These are phyloP conservation scores for Mugil cephalus DNA, from an alignment of 2,113 vertebrate species.

Conservation along the genomic window DNA sequence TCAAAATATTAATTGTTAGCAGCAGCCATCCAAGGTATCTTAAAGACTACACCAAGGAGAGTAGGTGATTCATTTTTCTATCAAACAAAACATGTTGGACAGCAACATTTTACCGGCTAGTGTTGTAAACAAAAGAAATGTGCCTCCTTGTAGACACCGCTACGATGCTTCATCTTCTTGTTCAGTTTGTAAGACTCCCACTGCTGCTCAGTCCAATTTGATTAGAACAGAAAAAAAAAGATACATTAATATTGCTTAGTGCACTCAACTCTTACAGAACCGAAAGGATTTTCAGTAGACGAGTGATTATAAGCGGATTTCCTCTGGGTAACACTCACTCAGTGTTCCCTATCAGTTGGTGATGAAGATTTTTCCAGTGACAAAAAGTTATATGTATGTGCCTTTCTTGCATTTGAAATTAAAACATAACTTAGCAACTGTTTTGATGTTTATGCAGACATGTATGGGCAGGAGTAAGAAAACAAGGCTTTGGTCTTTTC, in stretches of 20 bases:
- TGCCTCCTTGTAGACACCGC: constrained; percentile 6
- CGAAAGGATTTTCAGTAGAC: constrained; percentile 20
- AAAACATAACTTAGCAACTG: no score
- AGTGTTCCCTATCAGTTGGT: constrained; percentile 1
- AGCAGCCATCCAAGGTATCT: neutral
- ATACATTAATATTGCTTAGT: constrained; percentile 54
- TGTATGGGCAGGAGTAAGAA: no score
- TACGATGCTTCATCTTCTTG: constrained; percentile 41
- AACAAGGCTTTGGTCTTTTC: no score
- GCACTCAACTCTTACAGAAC: constrained; percentile 14
- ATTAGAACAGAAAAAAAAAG: constrained; percentile 45
- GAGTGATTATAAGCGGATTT: constrained; percentile 51
- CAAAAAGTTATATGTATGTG: neutral
- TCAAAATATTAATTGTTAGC: neutral
- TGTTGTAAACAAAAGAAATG: constrained; percentile 53
- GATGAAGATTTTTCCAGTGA: constrained; percentile 22
- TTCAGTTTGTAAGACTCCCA: constrained; percentile 49
- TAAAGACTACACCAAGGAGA: neutral
- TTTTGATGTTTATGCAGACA: no score
- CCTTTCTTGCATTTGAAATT: no score
- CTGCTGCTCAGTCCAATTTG: constrained; percentile 38
- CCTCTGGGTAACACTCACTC: constrained; percentile 34
- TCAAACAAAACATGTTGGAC: neutral
- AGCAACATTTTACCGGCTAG: constrained; percentile 10
- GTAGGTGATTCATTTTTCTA: constrained; percentile 25